phyloP scores from a whole-genome alignment of 2,888 invertebrate genomes.

The Dicyrtoma fusca region DNA sequence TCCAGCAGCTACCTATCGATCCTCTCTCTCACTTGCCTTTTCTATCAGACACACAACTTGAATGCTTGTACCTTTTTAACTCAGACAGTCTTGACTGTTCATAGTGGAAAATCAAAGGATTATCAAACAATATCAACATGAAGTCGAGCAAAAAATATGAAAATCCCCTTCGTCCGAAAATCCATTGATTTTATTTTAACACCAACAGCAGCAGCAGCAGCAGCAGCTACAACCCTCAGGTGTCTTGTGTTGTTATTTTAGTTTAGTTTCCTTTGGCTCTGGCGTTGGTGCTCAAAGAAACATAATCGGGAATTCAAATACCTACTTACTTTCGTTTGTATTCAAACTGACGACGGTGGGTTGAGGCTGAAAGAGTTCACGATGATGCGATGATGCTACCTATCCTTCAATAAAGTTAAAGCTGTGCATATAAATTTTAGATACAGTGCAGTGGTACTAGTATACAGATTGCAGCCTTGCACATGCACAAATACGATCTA shows the following conservation, averaged over 20 bases:
- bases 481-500: no score
- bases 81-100: not conserved
- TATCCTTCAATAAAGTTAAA: no score
- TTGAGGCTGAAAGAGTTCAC: no score
- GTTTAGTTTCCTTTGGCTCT: no score
- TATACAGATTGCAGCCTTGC: no score
- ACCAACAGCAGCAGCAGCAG: no score
- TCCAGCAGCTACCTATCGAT: conserved; percentile 13
- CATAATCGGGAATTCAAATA: conserved; percentile 15
- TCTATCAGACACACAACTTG: not conserved
- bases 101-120: conserved; percentile 35
- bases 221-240: conserved; percentile 14
- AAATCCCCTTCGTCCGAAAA: conserved; percentile 22
- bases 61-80: conserved; percentile 1
- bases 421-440: no score
- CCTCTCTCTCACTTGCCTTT: conserved; percentile 14
- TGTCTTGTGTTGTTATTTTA: conserved; percentile 1
- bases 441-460: no score
- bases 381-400: no score
- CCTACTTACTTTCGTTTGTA: not conserved
- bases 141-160: conserved; percentile 20
- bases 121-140: conserved; percentile 35
- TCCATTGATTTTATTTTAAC: conserved; percentile 26
- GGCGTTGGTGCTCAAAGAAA: no score
- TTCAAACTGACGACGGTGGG: no score